Evolutionary conservation across 1,140 invertebrate genomes (phyloP), one percentile per base, ranked within the genome.

Genomic region (Aleiodes sp.): DNA sequence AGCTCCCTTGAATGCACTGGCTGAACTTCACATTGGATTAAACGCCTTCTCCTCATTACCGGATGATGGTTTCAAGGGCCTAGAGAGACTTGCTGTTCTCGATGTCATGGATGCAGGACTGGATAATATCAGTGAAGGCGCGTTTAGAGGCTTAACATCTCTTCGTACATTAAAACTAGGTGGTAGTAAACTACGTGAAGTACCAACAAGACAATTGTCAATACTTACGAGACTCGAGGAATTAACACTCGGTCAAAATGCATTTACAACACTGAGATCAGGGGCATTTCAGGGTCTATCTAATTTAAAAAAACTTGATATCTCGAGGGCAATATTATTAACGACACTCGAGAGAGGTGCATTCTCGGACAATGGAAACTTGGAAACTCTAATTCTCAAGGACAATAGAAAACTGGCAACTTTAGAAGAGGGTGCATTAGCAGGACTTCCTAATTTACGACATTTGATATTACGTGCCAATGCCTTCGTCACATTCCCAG

Each of bases 81-180:
- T 96, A 0, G 91, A 90, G 43, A 89, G 91, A 24, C 83, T 97
- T 12, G 88, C 91, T 0, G 90, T 92, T 6, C 83, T 97, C 62
- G 93, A 96, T 80, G 84, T 97, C 31, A 92, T 91, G 70, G 92
- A 93, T 46, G 94, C 94, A 12, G 92, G 91, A 1, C 86, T 96
- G 57, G 88, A 90, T 24, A 92, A 93, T 72, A 92, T 96, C 59
- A 92, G 90, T 41, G 88, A 89, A 2, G 87, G 89, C 19, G 92
- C 94, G 1, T 94, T 97, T 71, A 88, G 89, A 46, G 93, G 94
- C 31, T 81, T 96, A 16, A 88, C 88, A 56, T 91, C 90, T 8
- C 83, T 97, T 10, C 87, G 93, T 59, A 92, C 84, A 62, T 85
- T 97, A 26, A 92, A 93, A 76, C 84, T 97, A 1, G 90, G 91